A percentile compares a stretch with the other conserved stretches of the same genome.
Conservation (phyloP, 2,113 vertebrate species). For the Apodemus sylvaticus region DNA sequence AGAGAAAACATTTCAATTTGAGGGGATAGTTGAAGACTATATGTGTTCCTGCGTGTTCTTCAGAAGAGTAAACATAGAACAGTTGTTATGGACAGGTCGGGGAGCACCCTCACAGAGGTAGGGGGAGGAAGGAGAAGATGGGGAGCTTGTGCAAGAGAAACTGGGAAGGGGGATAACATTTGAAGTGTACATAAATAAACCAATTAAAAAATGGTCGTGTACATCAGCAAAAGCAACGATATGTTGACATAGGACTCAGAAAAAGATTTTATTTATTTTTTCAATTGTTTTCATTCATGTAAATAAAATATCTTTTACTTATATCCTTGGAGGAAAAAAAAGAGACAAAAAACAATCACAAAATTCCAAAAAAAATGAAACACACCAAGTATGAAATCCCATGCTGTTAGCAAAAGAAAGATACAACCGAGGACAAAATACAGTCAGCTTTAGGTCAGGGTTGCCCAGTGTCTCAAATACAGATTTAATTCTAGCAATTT, state of each 20-base stretch:
- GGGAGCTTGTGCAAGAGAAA: too few species aligned
- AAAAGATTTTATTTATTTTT: not conserved
- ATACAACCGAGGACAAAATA: not conserved
- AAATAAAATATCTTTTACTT: not conserved
- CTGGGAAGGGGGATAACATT: too few species aligned
- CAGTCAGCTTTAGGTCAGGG: not conserved
- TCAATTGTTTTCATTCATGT: not conserved
- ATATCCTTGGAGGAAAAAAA: not conserved
- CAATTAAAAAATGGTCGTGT: not conserved
- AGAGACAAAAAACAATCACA: not conserved
- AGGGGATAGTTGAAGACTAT: too few species aligned
- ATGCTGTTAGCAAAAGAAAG: not conserved
- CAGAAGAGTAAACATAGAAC: not conserved
- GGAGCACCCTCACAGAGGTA: too few species aligned
- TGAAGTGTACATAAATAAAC: too few species aligned
- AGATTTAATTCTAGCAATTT: not conserved
- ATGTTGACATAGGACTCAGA: not conserved
- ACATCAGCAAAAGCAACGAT: not conserved
- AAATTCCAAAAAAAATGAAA: not conserved
- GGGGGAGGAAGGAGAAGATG: too few species aligned
- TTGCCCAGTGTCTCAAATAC: not conserved
- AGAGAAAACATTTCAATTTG: not conserved
- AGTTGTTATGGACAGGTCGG: not conserved
- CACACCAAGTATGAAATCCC: not conserved
- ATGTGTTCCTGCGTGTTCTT: not conserved